Conservation (phyloP, 2,113 vertebrate genomes). For the Spea multiplicata region DNA sequence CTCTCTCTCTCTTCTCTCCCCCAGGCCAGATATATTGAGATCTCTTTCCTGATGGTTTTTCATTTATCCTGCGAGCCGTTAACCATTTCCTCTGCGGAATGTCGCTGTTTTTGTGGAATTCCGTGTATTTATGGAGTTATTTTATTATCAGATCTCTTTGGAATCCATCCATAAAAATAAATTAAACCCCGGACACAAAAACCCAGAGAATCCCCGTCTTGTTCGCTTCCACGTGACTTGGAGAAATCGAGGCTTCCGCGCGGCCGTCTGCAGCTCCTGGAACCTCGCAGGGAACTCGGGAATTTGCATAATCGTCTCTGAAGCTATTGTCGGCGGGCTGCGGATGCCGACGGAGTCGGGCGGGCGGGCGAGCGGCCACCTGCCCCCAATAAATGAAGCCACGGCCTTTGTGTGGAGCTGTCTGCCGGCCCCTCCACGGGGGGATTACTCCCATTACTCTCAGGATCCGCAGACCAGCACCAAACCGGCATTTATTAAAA, state of each 20-base stretch:
- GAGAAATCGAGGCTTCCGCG: conserved; percentile 67
- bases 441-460: neutral
- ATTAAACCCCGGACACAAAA: too few species aligned
- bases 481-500: too few species aligned
- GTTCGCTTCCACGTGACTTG: conserved; percentile 68
- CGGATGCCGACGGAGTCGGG: conserved; percentile 59
- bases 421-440: conserved; percentile 50
- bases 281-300: conserved; percentile 68
- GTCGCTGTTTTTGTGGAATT: too few species aligned
- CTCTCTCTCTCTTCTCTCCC: too few species aligned
- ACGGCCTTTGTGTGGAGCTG: conserved; percentile 65
- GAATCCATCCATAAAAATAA: too few species aligned
- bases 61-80: too few species aligned
- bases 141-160: too few species aligned
- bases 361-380: conserved; percentile 68
- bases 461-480: neutral
- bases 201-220: neutral
- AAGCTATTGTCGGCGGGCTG: conserved; percentile 73
- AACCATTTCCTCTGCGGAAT: too few species aligned
- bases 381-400: conserved; percentile 81
- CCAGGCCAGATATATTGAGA: too few species aligned
- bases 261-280: conserved; percentile 74
- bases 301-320: conserved; percentile 88
- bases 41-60: too few species aligned
- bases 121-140: too few species aligned